Conservation (phyloP, 1,140 invertebrate species). For the Stegodyphus dumicola region DNA sequence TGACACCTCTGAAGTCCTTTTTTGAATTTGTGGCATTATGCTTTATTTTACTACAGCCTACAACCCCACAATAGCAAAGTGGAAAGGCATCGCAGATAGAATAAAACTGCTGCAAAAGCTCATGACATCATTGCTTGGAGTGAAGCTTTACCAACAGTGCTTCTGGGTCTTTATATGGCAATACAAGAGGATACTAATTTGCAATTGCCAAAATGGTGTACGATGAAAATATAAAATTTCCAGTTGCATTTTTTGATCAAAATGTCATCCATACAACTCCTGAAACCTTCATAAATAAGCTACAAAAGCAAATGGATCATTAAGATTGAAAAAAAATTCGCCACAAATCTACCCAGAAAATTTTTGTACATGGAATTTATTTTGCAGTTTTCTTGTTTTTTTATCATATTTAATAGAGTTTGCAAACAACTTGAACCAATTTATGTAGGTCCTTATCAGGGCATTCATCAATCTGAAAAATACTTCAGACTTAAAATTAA, state of each 20-base stretch:
- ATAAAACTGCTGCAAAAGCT: conserved; percentile 61
- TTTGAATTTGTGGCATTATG: neutral
- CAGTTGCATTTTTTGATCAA: neutral
- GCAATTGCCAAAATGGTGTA: neutral
- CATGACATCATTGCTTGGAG: conserved; percentile 7
- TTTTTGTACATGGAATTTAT: neutral
- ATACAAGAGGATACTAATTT: neutral
- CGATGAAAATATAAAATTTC: neutral
- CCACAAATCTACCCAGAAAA: neutral
- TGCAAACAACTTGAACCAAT: neutral
- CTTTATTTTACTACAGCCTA: conserved; percentile 57
- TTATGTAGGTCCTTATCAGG: conserved; percentile 1
- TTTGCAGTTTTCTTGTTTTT: neutral
- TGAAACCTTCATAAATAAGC: neutral
- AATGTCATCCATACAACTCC: neutral
- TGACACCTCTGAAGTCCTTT: neutral
- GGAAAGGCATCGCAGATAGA: conserved; percentile 61
- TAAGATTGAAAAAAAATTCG: neutral
- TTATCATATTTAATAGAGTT: neutral
- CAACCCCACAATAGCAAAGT: conserved; percentile 64
- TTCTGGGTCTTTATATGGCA: neutral
- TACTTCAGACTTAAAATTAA: neutral
- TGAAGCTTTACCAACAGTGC: conserved; percentile 16
- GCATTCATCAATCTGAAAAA: neutral
- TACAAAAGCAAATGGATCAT: neutral